phyloP scores from a whole-genome alignment of 2,888 invertebrate genomes.

The Bibio marci region DNA sequence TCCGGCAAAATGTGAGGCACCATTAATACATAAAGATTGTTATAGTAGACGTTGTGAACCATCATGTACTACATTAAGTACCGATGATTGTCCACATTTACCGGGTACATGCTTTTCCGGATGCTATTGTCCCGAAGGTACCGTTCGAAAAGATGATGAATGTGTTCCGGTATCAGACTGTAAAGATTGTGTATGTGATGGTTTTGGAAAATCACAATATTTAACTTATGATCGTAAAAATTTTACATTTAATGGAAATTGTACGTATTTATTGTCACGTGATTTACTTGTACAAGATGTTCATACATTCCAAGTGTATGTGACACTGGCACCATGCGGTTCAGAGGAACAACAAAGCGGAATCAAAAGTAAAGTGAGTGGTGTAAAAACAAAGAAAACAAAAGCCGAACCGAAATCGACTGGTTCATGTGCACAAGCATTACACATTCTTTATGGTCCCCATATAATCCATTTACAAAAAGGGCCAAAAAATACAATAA shows the following conservation, averaged over 20 bases:
- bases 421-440: constrained; percentile 45
- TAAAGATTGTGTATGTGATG: constrained; percentile 58
- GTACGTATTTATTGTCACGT: constrained; percentile 63
- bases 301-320: constrained; percentile 33
- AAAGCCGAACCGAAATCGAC: constrained; percentile 14
- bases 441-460: constrained; percentile 48
- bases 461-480: constrained; percentile 41
- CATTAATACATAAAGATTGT: constrained; percentile 68
- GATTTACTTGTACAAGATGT: constrained; percentile 36
- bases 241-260: constrained; percentile 66
- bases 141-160: constrained; percentile 42
- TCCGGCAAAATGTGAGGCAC: constrained; percentile 53
- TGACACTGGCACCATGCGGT: constrained; percentile 40
- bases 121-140: constrained; percentile 60
- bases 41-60: constrained; percentile 64
- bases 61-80: constrained; percentile 45
- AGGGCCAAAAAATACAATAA: constrained; percentile 19
- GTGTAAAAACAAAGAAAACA: constrained; percentile 1
- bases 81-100: constrained; percentile 41
- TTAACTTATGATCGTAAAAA: constrained; percentile 67
- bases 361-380: neutral
- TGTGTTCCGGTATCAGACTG: constrained; percentile 58
- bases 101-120: constrained; percentile 61
- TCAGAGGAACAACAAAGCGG: constrained; percentile 33
- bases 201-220: constrained; percentile 64